phyloP scores from a whole-genome alignment of 2,888 invertebrate genomes.

The Amblyjoppa proteus region DNA sequence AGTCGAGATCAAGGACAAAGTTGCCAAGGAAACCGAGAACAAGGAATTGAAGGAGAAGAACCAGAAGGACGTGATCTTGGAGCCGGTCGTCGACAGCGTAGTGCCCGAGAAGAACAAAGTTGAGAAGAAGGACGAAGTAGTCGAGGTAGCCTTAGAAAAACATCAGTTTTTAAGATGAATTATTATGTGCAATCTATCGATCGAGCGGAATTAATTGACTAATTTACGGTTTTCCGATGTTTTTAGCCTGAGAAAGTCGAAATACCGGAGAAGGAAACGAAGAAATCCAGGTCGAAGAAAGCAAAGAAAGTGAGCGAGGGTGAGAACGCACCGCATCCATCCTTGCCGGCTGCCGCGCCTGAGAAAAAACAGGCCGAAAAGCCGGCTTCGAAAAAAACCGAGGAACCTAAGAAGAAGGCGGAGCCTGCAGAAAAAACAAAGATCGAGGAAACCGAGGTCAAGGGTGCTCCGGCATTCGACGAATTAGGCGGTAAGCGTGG shows the following conservation, averaged over 20 bases:
- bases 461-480: constrained; percentile 86
- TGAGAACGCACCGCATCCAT: constrained; percentile 74
- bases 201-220: background rate
- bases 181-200: constrained; percentile 13
- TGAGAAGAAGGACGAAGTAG: constrained; percentile 75
- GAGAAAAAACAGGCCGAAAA: constrained; percentile 76
- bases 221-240: background rate
- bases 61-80: constrained; percentile 81
- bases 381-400: constrained; percentile 68
- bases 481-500: constrained; percentile 87
- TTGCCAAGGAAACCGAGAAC: constrained; percentile 86
- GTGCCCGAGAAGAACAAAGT: constrained; percentile 73
- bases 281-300: constrained; percentile 84
- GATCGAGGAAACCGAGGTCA: constrained; percentile 70
- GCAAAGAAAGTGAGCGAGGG: constrained; percentile 78
- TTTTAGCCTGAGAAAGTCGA: constrained; percentile 78
- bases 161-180: background rate
- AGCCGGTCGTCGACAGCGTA: constrained; percentile 78
- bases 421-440: constrained; percentile 72
- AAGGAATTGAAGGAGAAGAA: constrained; percentile 85
- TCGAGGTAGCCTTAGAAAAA: constrained; percentile 57
- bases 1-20: constrained; percentile 85
- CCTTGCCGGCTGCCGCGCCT: constrained; percentile 68
- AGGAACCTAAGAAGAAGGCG: constrained; percentile 73
- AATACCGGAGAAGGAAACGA: constrained; percentile 82